Evolutionary conservation across 2,797 vertebrate species (phyloP).

Genomic region (Miichthys miiuy): DNA sequence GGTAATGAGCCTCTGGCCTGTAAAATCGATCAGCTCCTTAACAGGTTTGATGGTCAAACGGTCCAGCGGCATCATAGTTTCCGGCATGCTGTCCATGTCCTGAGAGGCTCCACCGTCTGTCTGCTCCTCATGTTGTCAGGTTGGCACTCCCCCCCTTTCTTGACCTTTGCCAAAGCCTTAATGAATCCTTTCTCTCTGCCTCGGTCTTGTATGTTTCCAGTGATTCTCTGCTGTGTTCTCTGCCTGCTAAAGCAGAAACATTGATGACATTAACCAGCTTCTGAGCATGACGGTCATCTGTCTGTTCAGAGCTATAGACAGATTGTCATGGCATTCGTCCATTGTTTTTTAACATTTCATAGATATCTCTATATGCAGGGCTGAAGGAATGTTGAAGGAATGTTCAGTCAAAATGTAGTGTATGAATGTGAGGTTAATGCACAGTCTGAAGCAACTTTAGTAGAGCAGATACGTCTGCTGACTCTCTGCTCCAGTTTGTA

Average conservation of each 20-base stretch:
- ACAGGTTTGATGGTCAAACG: constrained; percentile 43
- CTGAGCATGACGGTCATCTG: background rate
- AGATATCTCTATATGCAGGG: too few species aligned
- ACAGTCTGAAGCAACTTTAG: too few species aligned
- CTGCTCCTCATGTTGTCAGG: background rate
- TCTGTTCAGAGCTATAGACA: background rate
- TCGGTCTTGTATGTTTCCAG: background rate
- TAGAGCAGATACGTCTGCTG: too few species aligned
- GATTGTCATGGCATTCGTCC: background rate
- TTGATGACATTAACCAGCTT: background rate
- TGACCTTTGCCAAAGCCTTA: constrained; percentile 38
- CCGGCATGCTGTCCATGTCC: background rate
- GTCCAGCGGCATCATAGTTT: background rate
- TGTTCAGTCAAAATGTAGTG: too few species aligned
- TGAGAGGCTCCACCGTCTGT: constrained; percentile 5
- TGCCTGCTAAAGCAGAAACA: background rate
- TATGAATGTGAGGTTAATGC: too few species aligned
- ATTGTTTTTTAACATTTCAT: too few species aligned
- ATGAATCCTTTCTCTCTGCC: constrained; percentile 13
- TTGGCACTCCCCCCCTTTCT: too few species aligned
- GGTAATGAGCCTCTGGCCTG: constrained; percentile 55
- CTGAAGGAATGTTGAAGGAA: too few species aligned
- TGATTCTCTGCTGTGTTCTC: background rate
- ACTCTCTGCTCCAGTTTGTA: too few species aligned
- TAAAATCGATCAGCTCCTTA: constrained; percentile 31